Base-by-base conservation (phyloP, 2,797 vertebrate species). In the Girardinus metallicus region DNA sequence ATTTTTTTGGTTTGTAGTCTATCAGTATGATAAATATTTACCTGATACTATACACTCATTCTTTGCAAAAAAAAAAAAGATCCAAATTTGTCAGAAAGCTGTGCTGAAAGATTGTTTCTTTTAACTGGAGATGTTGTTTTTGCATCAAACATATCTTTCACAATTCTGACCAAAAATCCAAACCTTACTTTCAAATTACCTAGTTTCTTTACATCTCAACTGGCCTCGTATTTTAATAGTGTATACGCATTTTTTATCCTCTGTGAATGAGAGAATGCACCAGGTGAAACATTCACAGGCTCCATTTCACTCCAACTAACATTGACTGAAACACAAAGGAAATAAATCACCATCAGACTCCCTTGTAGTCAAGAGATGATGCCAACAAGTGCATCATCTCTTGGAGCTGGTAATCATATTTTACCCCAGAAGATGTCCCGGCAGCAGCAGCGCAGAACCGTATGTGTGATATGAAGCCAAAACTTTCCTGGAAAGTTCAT, bases 381-480 rank as follows among this genome's bases (percentile, higher is more conserved):
- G 85, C 73, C 80, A 88, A 94, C 94, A 93, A 94, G 90, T 95
- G 92, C 88, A 90, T 89, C 85, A 84, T 94, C 85, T 89, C 91
- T 88, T 91, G 79, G 89, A 92, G 87, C 87, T 91, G 74, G 85
- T 83, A 87, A 87, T 80, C 88, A 88, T 93, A 91, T 91, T 93
- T 95, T 80, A 92, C 87, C 89, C 88, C 81, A 89, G 84, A 92
- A 89, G 81, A 88, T 72, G 41, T 80, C 82, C 78, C 81, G 83
- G 74, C 84, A 79, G 83, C 84, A 80, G 83, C 84, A 80, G 83
- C 71, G 78, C 83, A 86, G 75, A 66, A 75, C 83, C 85, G 85
- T 82, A 89, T 93, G 86, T 92, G 88, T 80, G 84, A 92, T 91
- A 85, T 89, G 85, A 87, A 86, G 87, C 87, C 88, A 90, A 87